phyloP scores from a whole-genome alignment of 2,888 invertebrate species.

The Zygogramma bicolorata region DNA sequence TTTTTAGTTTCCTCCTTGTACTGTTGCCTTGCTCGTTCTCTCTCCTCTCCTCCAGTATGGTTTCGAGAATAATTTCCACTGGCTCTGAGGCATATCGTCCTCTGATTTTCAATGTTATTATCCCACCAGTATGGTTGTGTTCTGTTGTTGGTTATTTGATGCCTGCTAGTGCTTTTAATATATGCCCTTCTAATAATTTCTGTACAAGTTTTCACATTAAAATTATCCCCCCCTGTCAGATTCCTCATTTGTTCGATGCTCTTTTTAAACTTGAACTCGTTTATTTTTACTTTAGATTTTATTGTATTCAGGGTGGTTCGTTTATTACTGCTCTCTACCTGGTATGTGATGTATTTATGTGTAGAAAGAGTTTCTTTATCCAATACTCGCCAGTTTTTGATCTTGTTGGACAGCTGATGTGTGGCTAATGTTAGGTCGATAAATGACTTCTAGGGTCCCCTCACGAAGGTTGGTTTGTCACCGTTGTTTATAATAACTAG shows the following conservation, averaged over 20 bases:
- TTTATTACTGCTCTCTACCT: not conserved
- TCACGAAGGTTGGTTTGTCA: not conserved
- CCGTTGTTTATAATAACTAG: not conserved
- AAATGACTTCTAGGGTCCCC: not conserved
- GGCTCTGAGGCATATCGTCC: not conserved
- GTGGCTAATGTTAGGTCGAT: not conserved
- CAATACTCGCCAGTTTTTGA: not conserved
- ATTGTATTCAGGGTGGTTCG: not conserved
- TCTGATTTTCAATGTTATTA: not conserved
- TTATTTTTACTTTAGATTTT: not conserved
- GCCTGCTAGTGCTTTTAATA: not conserved
- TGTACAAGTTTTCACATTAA: not conserved
- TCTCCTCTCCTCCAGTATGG: not conserved
- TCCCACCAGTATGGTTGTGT: not conserved
- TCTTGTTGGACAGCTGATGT: not conserved
- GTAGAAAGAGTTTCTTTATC: not conserved
- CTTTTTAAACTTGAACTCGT: not conserved
- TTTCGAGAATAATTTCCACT: not conserved
- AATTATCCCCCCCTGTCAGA: not conserved
- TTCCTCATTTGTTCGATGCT: not conserved
- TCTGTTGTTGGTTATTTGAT: not conserved
- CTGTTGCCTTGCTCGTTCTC: not conserved
- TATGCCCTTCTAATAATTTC: not conserved
- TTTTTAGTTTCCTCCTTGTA: not conserved
- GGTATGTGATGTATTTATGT: not conserved